Evolutionary conservation across 1,140 invertebrate genomes (phyloP).

Genomic region (Ceratitis capitata): DNA sequence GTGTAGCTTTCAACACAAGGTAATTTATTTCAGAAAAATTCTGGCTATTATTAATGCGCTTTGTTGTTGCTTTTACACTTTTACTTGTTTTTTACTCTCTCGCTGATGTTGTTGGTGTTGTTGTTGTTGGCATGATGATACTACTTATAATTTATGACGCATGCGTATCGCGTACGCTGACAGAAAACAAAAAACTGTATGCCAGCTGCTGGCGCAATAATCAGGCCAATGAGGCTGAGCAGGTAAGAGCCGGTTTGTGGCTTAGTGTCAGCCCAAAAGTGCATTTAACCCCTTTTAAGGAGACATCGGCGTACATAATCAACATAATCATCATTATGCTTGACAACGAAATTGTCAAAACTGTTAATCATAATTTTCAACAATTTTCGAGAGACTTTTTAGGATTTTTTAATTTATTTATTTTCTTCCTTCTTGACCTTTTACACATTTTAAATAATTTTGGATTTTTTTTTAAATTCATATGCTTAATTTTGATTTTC

Average conservation of each 20-base stretch:
- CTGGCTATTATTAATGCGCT: not conserved
- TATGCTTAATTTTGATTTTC: too few relatives aligned
- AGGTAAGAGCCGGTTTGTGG: not conserved
- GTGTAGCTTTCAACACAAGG: not conserved
- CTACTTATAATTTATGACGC: not conserved
- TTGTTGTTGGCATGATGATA: not conserved
- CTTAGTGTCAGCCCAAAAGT: not conserved
- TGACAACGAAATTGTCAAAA: conserved; percentile 32
- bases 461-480: too few relatives aligned
- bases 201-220: not conserved
- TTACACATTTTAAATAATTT: not conserved
- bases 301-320: not conserved
- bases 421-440: not conserved
- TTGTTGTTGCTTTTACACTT: too few relatives aligned
- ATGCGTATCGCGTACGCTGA: not conserved
- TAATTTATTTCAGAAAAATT: not conserved
- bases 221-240: not conserved
- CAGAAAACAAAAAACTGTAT: too few relatives aligned
- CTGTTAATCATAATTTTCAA: conserved; percentile 35
- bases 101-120: not conserved
- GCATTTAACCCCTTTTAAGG: not conserved
- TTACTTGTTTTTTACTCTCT: not conserved
- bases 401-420: not conserved
- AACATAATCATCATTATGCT: conserved; percentile 35
- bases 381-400: not conserved